Evolutionary conservation across 2,888 invertebrate species (phyloP), one percentile per base, ranked within the genome.

Genomic region (Drosophila falleni): DNA sequence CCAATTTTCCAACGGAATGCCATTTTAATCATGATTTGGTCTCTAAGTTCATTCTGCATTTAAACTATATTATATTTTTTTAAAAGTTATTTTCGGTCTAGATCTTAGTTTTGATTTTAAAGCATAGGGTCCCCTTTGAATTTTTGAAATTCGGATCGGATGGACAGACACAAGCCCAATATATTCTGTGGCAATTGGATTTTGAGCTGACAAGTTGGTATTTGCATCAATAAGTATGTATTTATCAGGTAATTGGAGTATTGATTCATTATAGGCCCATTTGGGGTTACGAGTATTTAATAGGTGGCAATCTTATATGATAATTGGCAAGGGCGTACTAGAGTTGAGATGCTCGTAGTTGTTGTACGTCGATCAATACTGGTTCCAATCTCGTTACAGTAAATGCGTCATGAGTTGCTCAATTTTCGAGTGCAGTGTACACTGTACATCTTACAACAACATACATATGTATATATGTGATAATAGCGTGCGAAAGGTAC

Each of bases 271-370:
- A 70, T 49, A 66, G 15, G 19, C 29, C 44, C 16, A 59, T 59
- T 73, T 49, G 26, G 68, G 61, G 63, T 55, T 74, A 76, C 37
- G 39, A 42, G 26, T 72, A 35, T 23, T 33, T 61, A 66, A 70
- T 75, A 72, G 44, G 19, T 11, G 26, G 47, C 50, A 69, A 74
- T 81, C 42, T 53, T 5, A 42, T 51, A 68, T 60, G 69, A 16
- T 77, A 73, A 86, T 86, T 69, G 59, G 51, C 31, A 19, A 31
- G 31, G 47, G 54, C 53, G 59, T 61, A 29, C 49, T 37, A 49
- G 62, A 51, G 44, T 65, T 55, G 62, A 67, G 64, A n/a, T 29
- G 16, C 49, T 54, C 37, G 15, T 50, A n/a, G 26, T n/a, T 49
- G 23, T 23, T 54, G 33, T 26, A 5, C 26, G 19, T 8, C 6